Base-by-base conservation (phyloP, 1,140 invertebrate genomes). In the Manduca sexta region DNA sequence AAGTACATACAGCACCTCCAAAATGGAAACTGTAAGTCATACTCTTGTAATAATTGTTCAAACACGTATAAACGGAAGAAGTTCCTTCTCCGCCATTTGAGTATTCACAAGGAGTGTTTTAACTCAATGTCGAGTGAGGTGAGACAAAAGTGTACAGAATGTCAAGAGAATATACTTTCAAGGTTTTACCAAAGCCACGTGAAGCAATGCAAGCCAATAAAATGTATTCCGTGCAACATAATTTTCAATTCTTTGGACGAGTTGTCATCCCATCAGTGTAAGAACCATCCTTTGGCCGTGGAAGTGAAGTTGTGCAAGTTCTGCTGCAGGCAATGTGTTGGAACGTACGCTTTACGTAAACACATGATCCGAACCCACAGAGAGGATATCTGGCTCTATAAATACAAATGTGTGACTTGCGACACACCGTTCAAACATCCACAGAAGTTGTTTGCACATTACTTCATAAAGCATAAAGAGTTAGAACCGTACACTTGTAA, bases 401-500 rank as follows among this genome's bases (percentile, higher is more conserved):
- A 81, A 64, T 84, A 84, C 30, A 41, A 44, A 14, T 84, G 81
- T 48, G 40, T 59, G 0, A 41, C 69, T n/a, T 84, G 81, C 21
- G 50, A 76, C 3, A 47, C 46, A 3, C 15, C 62, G 3, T 84
- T 73, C 16, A 73, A 69, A 7, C 81, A 83, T 64, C 81, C 81
- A 1, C 69, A 73, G 30, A 60, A 64, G 1, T 31, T 84, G 2
- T 84, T 84, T 34, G 69, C 52, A 1, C 81, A 84, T 45, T 84
- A 66, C 43, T 74, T 56, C 10, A 60, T 59, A 1, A 69, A 55
- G 3, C 81, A 84, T 13, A 79, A 63, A 44, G 62, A 74, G 1
- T 47, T 84, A 5, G 26, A 72, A 4, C 78, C 78, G 0, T 84
- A 76, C 35, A 75, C 56, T 4, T 84, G 78, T 46, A 77, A 68